Percentiles rank a stretch among this genome's conserved stretches.
These are phyloP conservation scores for Ditylenchus weischeri DNA, from an alignment of 2,888 invertebrate genomes.

Conservation along the genomic window DNA sequence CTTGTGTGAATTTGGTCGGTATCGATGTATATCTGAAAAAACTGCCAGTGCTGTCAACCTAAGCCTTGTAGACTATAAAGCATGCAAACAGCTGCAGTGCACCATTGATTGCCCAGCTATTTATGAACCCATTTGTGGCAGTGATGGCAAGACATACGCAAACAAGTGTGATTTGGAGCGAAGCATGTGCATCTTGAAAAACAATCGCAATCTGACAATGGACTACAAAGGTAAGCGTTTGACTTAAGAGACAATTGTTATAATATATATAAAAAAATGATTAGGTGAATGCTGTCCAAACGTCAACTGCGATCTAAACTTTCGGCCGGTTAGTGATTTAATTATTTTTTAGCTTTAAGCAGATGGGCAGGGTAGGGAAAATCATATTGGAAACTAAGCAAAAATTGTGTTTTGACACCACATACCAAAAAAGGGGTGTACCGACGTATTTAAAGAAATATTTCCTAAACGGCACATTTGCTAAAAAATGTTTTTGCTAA, in stretches of 20 bases:
- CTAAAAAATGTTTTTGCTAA: too few relatives aligned
- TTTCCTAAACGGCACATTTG: too few relatives aligned
- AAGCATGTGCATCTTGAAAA: constrained; percentile 40
- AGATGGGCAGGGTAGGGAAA: too few relatives aligned
- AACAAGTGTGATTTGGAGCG: constrained; percentile 48
- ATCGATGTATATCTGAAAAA: constrained; percentile 45
- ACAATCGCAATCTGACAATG: constrained; percentile 19
- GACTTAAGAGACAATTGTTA: background rate
- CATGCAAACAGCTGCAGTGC: constrained; percentile 41
- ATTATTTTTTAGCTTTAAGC: background rate
- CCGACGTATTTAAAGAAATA: too few relatives aligned
- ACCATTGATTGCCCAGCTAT: constrained; percentile 37
- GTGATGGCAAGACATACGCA: constrained; percentile 44
- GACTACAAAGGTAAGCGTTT: background rate
- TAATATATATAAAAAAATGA: background rate
- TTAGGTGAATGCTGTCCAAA: constrained; percentile 3
- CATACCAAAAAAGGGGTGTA: too few relatives aligned
- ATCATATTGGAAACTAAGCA: too few relatives aligned
- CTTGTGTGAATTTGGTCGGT: constrained; percentile 48
- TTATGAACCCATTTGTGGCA: constrained; percentile 47
- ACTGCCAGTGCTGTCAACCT: constrained; percentile 35
- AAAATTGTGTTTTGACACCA: too few relatives aligned
- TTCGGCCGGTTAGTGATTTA: background rate
- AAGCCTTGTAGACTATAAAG: constrained; percentile 41
- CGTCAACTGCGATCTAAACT: background rate